phyloP scores from a whole-genome alignment of 2,797 vertebrate species.

The Coccyzus lansbergi region DNA sequence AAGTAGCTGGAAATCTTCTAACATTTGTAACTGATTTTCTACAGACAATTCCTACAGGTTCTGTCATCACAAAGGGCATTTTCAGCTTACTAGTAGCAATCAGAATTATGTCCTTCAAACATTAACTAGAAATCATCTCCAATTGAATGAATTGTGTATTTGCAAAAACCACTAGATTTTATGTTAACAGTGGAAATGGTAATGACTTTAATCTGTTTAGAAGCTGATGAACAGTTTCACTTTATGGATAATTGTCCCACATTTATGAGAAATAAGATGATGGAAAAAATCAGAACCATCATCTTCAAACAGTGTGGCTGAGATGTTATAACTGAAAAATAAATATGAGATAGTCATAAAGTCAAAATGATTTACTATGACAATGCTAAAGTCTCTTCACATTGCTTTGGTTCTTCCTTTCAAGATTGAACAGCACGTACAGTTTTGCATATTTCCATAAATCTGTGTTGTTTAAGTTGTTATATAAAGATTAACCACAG shows the following conservation, averaged over 20 bases:
- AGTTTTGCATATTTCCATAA: not conserved
- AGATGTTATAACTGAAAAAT: not conserved
- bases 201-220: slow-evolving; percentile 32
- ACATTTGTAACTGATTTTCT: not conserved
- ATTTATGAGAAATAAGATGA: slow-evolving; percentile 49
- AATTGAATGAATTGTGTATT: not conserved
- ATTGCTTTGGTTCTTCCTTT: not conserved
- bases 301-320: slow-evolving; percentile 29
- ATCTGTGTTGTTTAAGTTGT: not conserved
- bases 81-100: not conserved
- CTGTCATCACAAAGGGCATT: not conserved
- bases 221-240: slow-evolving; percentile 16
- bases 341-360: not conserved
- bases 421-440: not conserved
- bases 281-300: not conserved
- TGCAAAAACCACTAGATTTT: not conserved
- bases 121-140: not conserved
- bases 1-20: not conserved
- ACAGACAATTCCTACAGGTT: not conserved
- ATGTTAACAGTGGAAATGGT: slow-evolving; percentile 35
- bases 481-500: not conserved
- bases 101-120: not conserved
- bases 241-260: slow-evolving; percentile 48
- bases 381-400: not conserved
- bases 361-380: not conserved